Evolutionary conservation across 2,797 vertebrate genomes (phyloP).

Genomic region (Carcharodon carcharias): DNA sequence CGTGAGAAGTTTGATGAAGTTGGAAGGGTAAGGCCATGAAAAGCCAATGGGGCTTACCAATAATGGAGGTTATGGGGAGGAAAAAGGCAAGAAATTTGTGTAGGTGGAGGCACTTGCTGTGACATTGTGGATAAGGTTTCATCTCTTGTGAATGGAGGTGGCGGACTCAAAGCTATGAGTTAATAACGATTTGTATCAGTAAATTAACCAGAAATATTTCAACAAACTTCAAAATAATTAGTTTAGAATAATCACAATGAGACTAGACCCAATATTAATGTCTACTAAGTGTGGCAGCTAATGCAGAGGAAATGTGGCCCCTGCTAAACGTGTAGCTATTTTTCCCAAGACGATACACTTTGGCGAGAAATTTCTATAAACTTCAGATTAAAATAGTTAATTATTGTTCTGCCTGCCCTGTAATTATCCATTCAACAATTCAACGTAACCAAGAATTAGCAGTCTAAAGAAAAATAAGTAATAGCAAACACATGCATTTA

Average conservation of each 20-base stretch:
- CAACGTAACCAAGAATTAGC: constrained; percentile 7
- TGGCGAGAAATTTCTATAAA: constrained; percentile 23
- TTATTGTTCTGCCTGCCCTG: neutral
- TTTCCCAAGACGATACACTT: neutral
- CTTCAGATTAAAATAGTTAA: constrained; percentile 34
- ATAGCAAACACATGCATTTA: neutral
- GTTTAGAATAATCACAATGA: neutral
- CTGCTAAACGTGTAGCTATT: neutral
- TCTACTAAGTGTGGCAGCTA: neutral
- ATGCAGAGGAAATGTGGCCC: neutral
- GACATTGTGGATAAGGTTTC: neutral
- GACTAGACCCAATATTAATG: neutral
- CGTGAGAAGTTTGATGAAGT: neutral
- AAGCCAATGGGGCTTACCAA: neutral
- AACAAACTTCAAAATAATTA: neutral
- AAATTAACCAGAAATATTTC: neutral
- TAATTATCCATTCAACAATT: constrained; percentile 22
- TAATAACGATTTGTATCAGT: neutral
- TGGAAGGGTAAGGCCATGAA: neutral
- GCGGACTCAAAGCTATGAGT: neutral
- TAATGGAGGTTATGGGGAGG: neutral
- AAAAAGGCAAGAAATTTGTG: neutral
- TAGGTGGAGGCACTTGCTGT: neutral
- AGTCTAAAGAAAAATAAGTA: neutral
- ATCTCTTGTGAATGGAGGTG: neutral